phyloP scores from a whole-genome alignment of 1,140 invertebrate genomes.

The Ceratoteleas bidentatus region DNA sequence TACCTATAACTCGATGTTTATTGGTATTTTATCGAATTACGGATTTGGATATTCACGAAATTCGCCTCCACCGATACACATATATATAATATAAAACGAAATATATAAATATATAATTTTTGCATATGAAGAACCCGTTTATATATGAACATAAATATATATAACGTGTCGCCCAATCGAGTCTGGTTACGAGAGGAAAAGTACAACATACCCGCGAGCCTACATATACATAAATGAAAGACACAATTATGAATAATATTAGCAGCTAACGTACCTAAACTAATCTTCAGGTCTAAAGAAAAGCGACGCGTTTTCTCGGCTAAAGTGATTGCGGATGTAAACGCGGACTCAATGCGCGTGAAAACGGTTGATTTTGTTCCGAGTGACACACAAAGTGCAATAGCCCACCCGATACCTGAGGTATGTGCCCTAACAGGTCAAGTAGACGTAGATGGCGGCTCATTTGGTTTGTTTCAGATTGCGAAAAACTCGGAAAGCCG shows the following conservation, averaged over 20 bases:
- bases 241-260: conserved; percentile 67
- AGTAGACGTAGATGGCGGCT: conserved; percentile 37
- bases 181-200: conserved; percentile 66
- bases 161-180: conserved; percentile 65
- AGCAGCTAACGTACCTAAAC: conserved; percentile 66
- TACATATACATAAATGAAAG: conserved; percentile 68
- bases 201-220: conserved; percentile 70
- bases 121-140: conserved; percentile 61
- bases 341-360: conserved; percentile 9
- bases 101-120: conserved; percentile 66
- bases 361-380: conserved; percentile 35
- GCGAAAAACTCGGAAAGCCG: conserved; percentile 35
- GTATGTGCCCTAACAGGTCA: conserved; percentile 63
- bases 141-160: too few species aligned
- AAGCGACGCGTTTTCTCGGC: neutral
- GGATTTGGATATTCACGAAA: too few species aligned
- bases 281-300: conserved; percentile 52
- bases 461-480: conserved; percentile 37
- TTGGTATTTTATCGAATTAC: too few species aligned
- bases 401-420: conserved; percentile 66
- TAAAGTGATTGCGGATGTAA: neutral
- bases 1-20: too few species aligned
- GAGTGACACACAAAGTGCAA: conserved; percentile 68
- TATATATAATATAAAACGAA: conserved; percentile 57
- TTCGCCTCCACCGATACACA: too few species aligned